Conservation (phyloP, 2,797 vertebrate species). For the Sebastes glaucus region DNA sequence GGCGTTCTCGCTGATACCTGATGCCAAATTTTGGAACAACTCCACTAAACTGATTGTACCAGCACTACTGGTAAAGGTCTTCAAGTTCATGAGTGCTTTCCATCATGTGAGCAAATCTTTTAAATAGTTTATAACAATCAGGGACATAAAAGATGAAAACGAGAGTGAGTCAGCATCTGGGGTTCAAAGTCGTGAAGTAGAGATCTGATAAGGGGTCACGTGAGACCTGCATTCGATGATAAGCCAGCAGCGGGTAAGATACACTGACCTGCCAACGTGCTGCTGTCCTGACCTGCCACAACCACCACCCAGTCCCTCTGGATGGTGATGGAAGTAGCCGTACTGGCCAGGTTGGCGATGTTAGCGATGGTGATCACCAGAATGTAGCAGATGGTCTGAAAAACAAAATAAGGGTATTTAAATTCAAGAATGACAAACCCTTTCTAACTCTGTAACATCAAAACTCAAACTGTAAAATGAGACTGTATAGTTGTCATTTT, state of each 20-base stretch:
- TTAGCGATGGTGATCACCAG: conserved; percentile 97
- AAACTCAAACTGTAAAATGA: background rate
- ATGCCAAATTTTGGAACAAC: too few relatives aligned
- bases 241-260: background rate
- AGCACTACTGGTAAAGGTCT: background rate
- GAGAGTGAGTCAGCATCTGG: conserved; percentile 45
- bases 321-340: conserved; percentile 95
- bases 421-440: background rate
- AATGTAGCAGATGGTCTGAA: conserved; percentile 94
- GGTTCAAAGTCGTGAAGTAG: conserved; percentile 54
- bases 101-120: conserved; percentile 41
- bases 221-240: conserved; percentile 10
- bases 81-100: conserved; percentile 19
- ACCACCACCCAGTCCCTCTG: conserved; percentile 99
- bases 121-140: conserved; percentile 32
- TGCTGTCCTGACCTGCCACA: conserved; percentile 94
- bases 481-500: background rate
- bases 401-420: background rate
- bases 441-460: background rate
- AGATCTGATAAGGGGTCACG: conserved; percentile 56
- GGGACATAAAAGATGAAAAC: conserved; percentile 14
- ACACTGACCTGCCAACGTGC: conserved; percentile 92
- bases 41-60: background rate
- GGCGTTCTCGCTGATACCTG: too few relatives aligned
- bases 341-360: conserved; percentile 97